Evolutionary conservation across 1,140 invertebrate genomes (phyloP), one percentile per base, ranked within the genome.

Genomic region (Pseudachorutes palmiensis): DNA sequence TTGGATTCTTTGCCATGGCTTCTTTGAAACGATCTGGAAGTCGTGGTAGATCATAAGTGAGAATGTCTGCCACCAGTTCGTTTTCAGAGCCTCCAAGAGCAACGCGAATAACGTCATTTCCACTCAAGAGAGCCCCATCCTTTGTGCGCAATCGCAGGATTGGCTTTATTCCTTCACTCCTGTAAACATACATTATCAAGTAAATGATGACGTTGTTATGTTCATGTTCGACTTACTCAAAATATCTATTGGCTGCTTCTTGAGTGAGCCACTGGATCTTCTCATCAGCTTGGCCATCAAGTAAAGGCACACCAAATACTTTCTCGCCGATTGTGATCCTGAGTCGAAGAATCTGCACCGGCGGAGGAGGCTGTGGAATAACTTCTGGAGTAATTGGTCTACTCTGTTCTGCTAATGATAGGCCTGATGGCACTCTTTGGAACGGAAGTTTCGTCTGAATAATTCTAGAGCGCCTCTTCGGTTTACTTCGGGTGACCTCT

Each of bases 201-300:
- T 9, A 58, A 9, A 9, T 58, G 5, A 22, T 22, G n/a, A n/a
- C n/a, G n/a, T 29, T 22, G 22, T 9, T 9, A 58, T 9, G 5
- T 22, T 24, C 5, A 58, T 9, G 22, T 12, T 22, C 2, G 30
- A 65, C 41, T 24, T 60, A 71, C 67, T 69, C 60, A 19, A 58
- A 66, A 55, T 69, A 70, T 45, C 72, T 30, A 14, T 41, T 22
- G 24, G 65, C 24, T 32, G 29, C 48, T 65, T 73, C 69, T 49
- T 69, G n/a, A 33, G 55, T 66, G 1, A 73, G 58, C 72, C 72
- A 73, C 22, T 71, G 66, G 9, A 73, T 73, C 0, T 48, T 68
- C 22, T 51, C 28, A 22, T 65, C 29, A 1, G 36, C n/a, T 14
- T 73, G 67, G 0, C 55, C 33, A 5, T 51, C 36, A 3, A 22